Percentiles rank a stretch among this genome's conserved stretches.
These are phyloP conservation scores for Saturnia pavonia DNA, from an alignment of 2,888 invertebrate species.

Conservation along the genomic window DNA sequence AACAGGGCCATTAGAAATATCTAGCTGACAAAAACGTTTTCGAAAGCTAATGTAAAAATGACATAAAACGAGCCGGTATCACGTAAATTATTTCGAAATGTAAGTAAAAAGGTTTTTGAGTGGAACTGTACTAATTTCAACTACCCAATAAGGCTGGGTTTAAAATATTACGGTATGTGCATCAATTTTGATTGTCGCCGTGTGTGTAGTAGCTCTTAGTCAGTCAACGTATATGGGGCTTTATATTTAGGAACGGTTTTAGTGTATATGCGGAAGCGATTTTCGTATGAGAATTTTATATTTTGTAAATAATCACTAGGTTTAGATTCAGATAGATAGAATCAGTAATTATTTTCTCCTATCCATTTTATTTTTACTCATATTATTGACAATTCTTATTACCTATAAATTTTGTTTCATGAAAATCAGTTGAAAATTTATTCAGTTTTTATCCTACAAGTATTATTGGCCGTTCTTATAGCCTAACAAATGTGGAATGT, in stretches of 20 bases:
- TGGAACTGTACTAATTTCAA: slow-evolving; percentile 6
- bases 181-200: slow-evolving; percentile 19
- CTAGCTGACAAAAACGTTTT: background rate
- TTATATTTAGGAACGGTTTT: slow-evolving; percentile 17
- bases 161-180: slow-evolving; percentile 12
- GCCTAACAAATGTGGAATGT: too few species aligned
- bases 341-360: too few species aligned
- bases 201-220: slow-evolving; percentile 30
- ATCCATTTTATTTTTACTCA: too few species aligned
- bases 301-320: background rate
- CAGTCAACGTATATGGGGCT: slow-evolving; percentile 28
- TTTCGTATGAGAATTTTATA: background rate
- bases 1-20: background rate
- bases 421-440: too few species aligned
- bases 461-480: too few species aligned
- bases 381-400: too few species aligned
- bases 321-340: too few species aligned
- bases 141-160: slow-evolving; percentile 16
- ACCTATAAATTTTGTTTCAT: too few species aligned
- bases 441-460: too few species aligned
- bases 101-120: background rate
- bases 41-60: background rate
- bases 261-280: slow-evolving; percentile 14
- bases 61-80: background rate
- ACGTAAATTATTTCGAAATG: background rate